Percentiles rank a stretch among this genome's conserved stretches.
Conservation (phyloP, 2,797 vertebrate species). For the Megaceryle alcyon region DNA sequence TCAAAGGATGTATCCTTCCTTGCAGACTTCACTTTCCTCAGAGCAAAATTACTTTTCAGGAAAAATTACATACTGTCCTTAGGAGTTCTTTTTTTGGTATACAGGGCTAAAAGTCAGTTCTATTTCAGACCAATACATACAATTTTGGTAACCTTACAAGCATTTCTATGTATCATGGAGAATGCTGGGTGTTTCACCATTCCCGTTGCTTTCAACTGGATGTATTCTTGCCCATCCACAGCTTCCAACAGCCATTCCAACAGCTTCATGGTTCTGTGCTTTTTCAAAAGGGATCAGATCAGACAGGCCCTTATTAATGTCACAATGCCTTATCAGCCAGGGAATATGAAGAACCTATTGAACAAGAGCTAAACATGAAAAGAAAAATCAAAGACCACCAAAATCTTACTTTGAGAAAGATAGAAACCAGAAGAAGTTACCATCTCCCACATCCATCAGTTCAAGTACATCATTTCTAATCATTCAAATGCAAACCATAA, state of each 20-base stretch:
- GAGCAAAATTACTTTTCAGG: background rate
- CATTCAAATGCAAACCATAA: background rate
- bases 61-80: background rate
- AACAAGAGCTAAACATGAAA: background rate
- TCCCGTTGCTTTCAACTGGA: background rate
- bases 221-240: background rate
- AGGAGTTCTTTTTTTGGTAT: background rate
- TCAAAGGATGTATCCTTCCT: rapidly evolving
- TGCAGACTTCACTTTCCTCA: background rate
- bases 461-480: background rate
- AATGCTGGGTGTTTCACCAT: background rate
- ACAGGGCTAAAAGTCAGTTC: background rate
- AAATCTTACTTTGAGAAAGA: background rate
- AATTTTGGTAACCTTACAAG: background rate
- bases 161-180: background rate
- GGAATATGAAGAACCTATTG: background rate
- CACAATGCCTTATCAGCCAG: background rate
- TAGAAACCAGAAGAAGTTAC: background rate
- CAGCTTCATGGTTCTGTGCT: background rate
- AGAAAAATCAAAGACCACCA: background rate
- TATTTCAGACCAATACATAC: background rate
- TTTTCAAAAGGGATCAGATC: background rate
- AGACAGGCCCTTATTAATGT: background rate
- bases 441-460: background rate
- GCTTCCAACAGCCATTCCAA: background rate